Evolutionary conservation across 2,888 invertebrate species (phyloP), one percentile per base, ranked within the genome.

Genomic region (Synanthedon tipuliformis): DNA sequence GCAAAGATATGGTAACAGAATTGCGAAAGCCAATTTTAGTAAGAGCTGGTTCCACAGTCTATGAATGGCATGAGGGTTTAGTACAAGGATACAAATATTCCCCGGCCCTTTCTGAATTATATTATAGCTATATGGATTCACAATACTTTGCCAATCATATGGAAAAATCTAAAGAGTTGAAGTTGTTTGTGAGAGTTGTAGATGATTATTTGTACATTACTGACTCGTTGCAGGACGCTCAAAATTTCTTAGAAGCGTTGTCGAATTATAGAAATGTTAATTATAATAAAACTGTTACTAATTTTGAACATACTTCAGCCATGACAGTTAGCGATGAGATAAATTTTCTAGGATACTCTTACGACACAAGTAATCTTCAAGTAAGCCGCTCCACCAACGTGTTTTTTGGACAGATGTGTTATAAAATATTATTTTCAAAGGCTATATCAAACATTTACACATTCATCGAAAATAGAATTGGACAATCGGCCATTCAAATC

Each of bases 161-260:
- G 1, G 59, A 63, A 52, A 60, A 55, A 7, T 51, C 61, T 16
- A 59, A 67, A 45, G 57, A 67, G 54, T 56, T 84, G 1, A 76
- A 71, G 60, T 58, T 86, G 12, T 85, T 88, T 59, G 65, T 69
- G 7, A 69, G 88, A 69, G 75, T 82, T 56, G 88, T 88, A 4
- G 88, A 88, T 66, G 88, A 88, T 61, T 88, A 88, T 61, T 67
- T 88, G 45, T 88, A 81, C 57, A 69, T 88, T 1, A 86, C 86
- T 41, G 75, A 85, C 45, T 74, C 78, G n/a, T 59, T 82, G 52
- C 59, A 75, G 8, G 76, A 79, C 60, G 86, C 84, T 7, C 57
- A 66, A 53, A 58, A 55, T 10, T 88, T 88, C 71, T 63, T 88
- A 41, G 60, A 71, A 41, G 69, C 80, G 12, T 62, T 88, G 41